phyloP scores from a whole-genome alignment of 2,113 vertebrate species.

The Pseudopodoces humilis region DNA sequence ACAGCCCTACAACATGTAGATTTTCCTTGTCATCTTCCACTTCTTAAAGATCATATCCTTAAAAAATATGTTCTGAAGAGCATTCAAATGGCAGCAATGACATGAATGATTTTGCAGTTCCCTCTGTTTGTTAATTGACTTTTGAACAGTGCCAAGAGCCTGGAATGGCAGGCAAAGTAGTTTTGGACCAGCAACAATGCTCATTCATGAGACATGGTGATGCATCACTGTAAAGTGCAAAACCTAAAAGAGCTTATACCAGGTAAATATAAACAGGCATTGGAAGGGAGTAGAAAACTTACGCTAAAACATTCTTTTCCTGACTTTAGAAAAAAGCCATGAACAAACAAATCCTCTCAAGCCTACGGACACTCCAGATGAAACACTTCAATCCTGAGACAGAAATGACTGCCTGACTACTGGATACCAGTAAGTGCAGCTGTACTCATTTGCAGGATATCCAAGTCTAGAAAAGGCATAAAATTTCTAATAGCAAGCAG shows the following conservation, averaged over 20 bases:
- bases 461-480: neutral
- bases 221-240: neutral
- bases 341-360: neutral
- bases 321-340: neutral
- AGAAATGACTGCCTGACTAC: neutral
- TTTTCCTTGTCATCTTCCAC: neutral
- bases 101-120: neutral
- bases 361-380: neutral
- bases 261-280: neutral
- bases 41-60: neutral
- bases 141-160: neutral
- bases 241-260: neutral
- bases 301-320: neutral
- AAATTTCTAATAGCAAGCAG: neutral
- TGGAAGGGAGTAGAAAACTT: neutral
- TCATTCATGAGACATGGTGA: neutral
- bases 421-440: neutral
- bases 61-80: neutral
- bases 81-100: neutral
- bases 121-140: neutral
- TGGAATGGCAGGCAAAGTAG: neutral
- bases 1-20: neutral
- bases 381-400: neutral
- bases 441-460: neutral
- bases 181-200: neutral